phyloP scores from a whole-genome alignment of 1,140 invertebrate genomes.

The Scylla paramamosain region DNA sequence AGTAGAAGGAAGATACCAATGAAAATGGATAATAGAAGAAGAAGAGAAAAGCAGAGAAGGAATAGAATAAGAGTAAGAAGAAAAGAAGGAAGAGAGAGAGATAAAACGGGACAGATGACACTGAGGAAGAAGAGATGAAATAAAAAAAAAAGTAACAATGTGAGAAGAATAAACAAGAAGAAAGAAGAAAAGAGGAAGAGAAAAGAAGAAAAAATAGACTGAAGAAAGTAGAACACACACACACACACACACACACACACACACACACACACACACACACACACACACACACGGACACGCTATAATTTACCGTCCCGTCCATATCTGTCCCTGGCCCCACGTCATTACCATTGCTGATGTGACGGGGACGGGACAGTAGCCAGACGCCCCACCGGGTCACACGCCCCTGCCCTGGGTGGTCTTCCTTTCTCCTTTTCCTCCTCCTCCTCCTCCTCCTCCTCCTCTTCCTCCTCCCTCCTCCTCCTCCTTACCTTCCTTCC shows the following conservation, averaged over 20 bases:
- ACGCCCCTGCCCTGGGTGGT: constrained; percentile 6
- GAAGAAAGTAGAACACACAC: constrained; percentile 17
- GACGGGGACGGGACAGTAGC: not conserved
- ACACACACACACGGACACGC: not conserved
- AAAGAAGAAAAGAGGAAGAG: too few relatives aligned
- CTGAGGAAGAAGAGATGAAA: too few relatives aligned
- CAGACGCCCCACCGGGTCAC: not conserved
- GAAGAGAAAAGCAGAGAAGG: too few relatives aligned
- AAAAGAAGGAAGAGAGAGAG: not conserved
- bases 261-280: not conserved
- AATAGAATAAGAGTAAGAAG: not conserved
- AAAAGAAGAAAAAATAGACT: too few relatives aligned
- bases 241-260: not conserved
- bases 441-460: not conserved
- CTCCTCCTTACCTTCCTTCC: not conserved
- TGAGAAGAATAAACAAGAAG: too few relatives aligned
- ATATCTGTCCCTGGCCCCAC: not conserved
- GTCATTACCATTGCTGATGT: not conserved
- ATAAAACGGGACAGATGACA: too few relatives aligned
- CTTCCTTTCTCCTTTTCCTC: not conserved
- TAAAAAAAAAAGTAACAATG: too few relatives aligned
- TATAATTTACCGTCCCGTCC: constrained; percentile 2
- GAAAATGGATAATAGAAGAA: too few relatives aligned
- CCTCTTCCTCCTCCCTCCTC: constrained; percentile 27
- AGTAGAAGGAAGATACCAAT: too few relatives aligned